Evolutionary conservation across 2,113 vertebrate species (phyloP).

Genomic region (Chamaea fasciata): DNA sequence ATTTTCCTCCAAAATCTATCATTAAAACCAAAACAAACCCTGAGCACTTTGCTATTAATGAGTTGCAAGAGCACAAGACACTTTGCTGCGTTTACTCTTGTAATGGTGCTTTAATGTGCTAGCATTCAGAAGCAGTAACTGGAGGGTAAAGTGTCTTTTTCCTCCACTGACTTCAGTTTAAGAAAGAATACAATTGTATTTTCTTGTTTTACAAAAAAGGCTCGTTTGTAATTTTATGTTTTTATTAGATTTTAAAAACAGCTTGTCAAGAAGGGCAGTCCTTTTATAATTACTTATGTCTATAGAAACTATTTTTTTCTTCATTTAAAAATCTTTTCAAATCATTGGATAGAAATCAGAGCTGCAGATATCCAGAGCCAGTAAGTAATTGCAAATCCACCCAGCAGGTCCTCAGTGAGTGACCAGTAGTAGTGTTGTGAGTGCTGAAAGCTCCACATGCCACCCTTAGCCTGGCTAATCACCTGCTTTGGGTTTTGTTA

Average conservation of each 20-base stretch:
- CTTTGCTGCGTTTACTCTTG: neutral
- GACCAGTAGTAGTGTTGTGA: neutral
- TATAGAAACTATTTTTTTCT: neutral
- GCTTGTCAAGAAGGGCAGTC: neutral
- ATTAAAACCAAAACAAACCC: neutral
- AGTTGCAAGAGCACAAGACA: neutral
- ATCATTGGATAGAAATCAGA: neutral
- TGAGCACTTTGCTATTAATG: neutral
- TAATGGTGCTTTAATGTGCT: neutral
- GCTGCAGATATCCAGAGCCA: neutral
- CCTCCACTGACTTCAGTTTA: neutral
- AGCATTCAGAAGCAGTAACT: neutral
- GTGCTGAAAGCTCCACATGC: slow-evolving; percentile 44
- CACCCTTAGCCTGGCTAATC: neutral
- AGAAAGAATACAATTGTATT: neutral
- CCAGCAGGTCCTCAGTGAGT: neutral
- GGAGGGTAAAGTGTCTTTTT: neutral
- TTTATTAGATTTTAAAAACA: neutral
- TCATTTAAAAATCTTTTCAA: neutral
- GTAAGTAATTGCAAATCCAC: neutral
- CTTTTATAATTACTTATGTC: neutral
- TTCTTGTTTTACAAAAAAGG: neutral
- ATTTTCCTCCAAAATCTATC: neutral
- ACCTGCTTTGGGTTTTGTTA: slow-evolving; percentile 14
- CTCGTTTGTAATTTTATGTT: neutral